Conservation (phyloP, 2,888 invertebrate species). For the Plebejus argus region DNA sequence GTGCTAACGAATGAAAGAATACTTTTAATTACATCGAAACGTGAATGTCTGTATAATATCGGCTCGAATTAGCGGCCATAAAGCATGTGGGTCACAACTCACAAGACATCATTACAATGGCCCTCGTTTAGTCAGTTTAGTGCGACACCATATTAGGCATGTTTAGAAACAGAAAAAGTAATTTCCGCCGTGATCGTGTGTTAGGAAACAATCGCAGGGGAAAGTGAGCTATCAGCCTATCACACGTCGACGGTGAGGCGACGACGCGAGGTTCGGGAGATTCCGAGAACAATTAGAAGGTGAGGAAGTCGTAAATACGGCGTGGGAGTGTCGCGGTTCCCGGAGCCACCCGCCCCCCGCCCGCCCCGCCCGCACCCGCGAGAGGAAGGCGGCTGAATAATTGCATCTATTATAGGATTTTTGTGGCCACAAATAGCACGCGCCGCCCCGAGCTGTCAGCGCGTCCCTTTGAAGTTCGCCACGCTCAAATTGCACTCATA, state of each 20-base stretch:
- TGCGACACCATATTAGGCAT: neutral
- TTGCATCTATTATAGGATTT: conserved; percentile 38
- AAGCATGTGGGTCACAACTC: neutral
- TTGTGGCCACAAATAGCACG: neutral
- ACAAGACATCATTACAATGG: neutral
- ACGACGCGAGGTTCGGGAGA: conserved; percentile 27
- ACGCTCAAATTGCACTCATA: conserved; percentile 10
- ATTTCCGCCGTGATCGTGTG: neutral
- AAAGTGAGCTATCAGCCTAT: neutral
- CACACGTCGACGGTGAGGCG: neutral
- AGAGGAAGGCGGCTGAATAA: conserved; percentile 49
- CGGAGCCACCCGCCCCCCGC: conserved; percentile 52
- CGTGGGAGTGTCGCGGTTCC: conserved; percentile 67
- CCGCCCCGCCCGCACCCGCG: conserved; percentile 35
- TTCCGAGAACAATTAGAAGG: conserved; percentile 62
- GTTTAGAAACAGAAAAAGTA: conserved; percentile 4
- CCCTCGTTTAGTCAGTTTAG: neutral
- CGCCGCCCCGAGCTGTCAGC: neutral
- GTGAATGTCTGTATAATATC: neutral
- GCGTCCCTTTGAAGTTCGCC: conserved; percentile 18
- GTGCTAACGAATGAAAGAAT: neutral
- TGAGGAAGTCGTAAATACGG: conserved; percentile 73
- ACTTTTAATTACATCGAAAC: neutral
- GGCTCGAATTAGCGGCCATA: neutral
- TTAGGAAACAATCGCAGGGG: conserved; percentile 5